Evolutionary conservation across 2,888 invertebrate species (phyloP).

Genomic region (Melieria omissa): DNA sequence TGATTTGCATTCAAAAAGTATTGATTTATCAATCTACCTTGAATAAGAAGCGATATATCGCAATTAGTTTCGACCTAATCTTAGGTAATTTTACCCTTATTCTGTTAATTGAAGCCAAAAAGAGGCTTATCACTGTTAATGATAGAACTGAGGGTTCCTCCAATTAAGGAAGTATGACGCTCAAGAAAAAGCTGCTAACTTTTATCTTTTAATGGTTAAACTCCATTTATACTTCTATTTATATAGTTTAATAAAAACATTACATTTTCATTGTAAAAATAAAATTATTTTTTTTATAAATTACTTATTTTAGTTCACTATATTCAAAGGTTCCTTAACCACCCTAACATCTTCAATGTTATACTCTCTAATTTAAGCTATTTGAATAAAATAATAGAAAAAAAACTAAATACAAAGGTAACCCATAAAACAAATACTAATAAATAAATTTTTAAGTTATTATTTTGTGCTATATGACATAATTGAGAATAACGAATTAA

Average conservation of each 20-base stretch:
- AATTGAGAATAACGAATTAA: slow-evolving; percentile 65
- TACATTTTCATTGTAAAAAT: slow-evolving; percentile 76
- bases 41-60: slow-evolving; percentile 68
- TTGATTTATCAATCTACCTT: slow-evolving; percentile 62
- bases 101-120: slow-evolving; percentile 65
- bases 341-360: slow-evolving; percentile 68
- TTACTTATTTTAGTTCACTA: slow-evolving; percentile 56
- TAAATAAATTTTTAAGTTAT: slow-evolving; percentile 68
- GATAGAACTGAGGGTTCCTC: slow-evolving; percentile 61
- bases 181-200: slow-evolving; percentile 74
- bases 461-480: slow-evolving; percentile 66
- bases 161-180: slow-evolving; percentile 72
- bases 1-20: slow-evolving; percentile 64
- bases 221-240: slow-evolving; percentile 54
- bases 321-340: slow-evolving; percentile 56
- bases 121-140: slow-evolving; percentile 72
- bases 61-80: slow-evolving; percentile 70
- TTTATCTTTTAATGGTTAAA: slow-evolving; percentile 66
- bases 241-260: slow-evolving; percentile 74
- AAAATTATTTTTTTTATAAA: slow-evolving; percentile 64
- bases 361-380: slow-evolving; percentile 67
- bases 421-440: slow-evolving; percentile 67
- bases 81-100: slow-evolving; percentile 67
- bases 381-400: slow-evolving; percentile 62
- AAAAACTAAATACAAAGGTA: slow-evolving; percentile 52